Evolutionary conservation across 2,888 invertebrate genomes (phyloP), one percentile per base, ranked within the genome.

Genomic region (Ormyrus labotus): DNA sequence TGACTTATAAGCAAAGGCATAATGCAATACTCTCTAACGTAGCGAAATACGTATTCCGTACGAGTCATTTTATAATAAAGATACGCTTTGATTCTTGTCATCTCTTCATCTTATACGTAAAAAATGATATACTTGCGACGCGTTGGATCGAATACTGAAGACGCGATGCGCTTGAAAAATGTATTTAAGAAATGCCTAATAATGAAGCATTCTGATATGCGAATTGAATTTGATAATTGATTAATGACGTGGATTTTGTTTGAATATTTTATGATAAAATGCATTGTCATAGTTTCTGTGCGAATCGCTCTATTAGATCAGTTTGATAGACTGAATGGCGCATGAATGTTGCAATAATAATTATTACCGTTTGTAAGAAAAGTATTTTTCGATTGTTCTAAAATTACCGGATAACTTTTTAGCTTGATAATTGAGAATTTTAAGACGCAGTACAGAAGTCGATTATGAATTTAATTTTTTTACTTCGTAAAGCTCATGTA

Each of bases 171-270:
- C 47, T 8, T n/a, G 45, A 61, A 61, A 61, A 45, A n/a, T 53
- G 61, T 48, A 60, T 65, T 67, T 45, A n/a, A 9, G 7, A 10
- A n/a, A 72, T 60, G 55, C 50, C 58, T 80, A 75, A 71, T 65
- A 55, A 67, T 71, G n/a, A 55, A 58, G 67, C n/a, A 75, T 13
- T 57, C 74, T 53, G 13, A 55, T 19, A 13, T 45, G 6, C 34
- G 48, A 45, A 63, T 69, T 70, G 47, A 70, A 63, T 77, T 77
- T 70, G 77, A 19, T 70, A 50, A 77, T 77, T 70, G 63, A 63
- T 69, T n/a, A 47, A 63, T 48, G 11, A 6, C 47, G 19, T 9
- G 34, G 6, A 50, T 13, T 2, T 61, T 3, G 13, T 50, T 7
- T 8, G n/a, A n/a, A 13, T 6, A 11, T 6, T 47, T 57, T 70